Evolutionary conservation across 2,888 invertebrate genomes (phyloP), one percentile per base, ranked within the genome.

Genomic region (Callyntrura guangdongensis): DNA sequence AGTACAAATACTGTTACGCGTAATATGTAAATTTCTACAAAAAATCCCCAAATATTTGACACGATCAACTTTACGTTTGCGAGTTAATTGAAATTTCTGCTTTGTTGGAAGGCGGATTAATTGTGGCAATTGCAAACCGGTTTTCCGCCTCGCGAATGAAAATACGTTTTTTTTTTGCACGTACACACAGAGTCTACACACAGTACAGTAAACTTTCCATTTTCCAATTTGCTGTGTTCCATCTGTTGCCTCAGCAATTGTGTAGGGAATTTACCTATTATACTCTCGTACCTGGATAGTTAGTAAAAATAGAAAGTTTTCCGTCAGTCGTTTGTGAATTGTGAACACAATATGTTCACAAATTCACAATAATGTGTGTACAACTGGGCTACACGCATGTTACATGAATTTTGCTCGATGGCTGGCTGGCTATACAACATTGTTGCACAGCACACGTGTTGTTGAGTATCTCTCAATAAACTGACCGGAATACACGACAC

Each of bases 291-390:
- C 25, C 64, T 64, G 64, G 64, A 83, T 49, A 53, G 59, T 83
- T 22, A 84, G 74, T 74, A 72, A 85, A 69, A 86, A 74, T 86
- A 86, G 86, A 86, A 86, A 86, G 86, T 86, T 86, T 83, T 64
- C 45, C 69, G 27, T 49, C 56, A 27, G 84, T 56, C 67, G 47
- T 69, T 11, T 67, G 67, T 25, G n/a, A n/a, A 36, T 36, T 36
- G 36, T 36, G 49, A 84, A 84, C 67, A 27, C 20, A 14, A 14
- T 77, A 12, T 77, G 53, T 25, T 49, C 11, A 11, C 20, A 36
- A 36, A 27, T 64, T 22, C 1, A 14, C 53, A 53, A 14, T 14
- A 11, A 12, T 64, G 27, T 64, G 27, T 27, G 64, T 14, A 14
- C 77, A 53, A 77, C 77, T 53, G 77, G 69, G 69, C 69, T 77